Conservation (phyloP, 1,140 invertebrate species). For the Sitobion miscanthi region DNA sequence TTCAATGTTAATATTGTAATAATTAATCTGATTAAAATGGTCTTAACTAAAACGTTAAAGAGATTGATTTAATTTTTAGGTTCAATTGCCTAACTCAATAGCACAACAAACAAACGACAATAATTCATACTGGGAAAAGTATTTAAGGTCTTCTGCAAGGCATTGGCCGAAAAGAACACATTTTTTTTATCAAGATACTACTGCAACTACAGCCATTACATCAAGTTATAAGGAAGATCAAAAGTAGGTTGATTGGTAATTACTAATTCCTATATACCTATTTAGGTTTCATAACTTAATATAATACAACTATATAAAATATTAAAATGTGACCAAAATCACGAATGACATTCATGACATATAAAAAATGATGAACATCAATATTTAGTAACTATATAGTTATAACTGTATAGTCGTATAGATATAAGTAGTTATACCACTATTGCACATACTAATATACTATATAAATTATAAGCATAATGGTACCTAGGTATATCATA, state of each 20-base stretch:
- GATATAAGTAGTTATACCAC: too few relatives aligned
- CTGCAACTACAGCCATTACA: background rate
- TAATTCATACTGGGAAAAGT: slow-evolving; percentile 19
- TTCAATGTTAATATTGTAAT: background rate
- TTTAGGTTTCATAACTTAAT: background rate
- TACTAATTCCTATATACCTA: background rate
- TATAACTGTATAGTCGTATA: too few relatives aligned
- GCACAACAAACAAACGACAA: background rate
- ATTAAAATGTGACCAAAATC: too few relatives aligned
- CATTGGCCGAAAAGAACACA: background rate
- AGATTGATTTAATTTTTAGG: background rate
- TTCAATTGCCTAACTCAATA: slow-evolving; percentile 25
- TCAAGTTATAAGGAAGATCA: too few relatives aligned
- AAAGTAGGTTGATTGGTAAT: slow-evolving; percentile 1
- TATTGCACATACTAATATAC: too few relatives aligned
- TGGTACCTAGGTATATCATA: too few relatives aligned
- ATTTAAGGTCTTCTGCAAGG: background rate
- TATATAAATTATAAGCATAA: too few relatives aligned
- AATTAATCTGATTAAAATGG: background rate
- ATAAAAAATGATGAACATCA: background rate
- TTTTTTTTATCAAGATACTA: background rate
- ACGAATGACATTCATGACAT: background rate
- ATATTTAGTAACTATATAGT: background rate
- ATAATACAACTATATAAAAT: background rate
- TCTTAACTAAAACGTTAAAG: background rate